Percentiles rank a stretch among this genome's conserved stretches.
phyloP scores from a whole-genome alignment of 2,113 vertebrate species.

The Diadophis punctatus region DNA sequence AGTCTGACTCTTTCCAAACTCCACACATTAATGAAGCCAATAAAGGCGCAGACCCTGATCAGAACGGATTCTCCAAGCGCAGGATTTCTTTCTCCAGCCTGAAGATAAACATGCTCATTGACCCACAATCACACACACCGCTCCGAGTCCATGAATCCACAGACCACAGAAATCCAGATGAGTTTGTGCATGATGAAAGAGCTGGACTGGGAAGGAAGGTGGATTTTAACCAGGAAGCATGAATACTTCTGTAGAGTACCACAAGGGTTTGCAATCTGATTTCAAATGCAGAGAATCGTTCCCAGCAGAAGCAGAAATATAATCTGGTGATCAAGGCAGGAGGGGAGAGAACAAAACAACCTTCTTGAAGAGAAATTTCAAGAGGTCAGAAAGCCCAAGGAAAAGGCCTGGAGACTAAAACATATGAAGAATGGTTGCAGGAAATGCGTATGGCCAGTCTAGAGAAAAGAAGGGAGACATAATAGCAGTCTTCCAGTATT shows the following conservation, averaged over 20 bases:
- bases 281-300: background rate
- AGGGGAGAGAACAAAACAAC: background rate
- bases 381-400: background rate
- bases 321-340: background rate
- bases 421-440: background rate
- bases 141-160: background rate
- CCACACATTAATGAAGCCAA: background rate
- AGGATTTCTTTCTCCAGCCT: background rate
- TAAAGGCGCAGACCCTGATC: background rate
- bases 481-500: background rate
- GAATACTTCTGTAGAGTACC: background rate
- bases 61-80: background rate
- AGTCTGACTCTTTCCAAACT: background rate
- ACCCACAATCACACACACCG: background rate
- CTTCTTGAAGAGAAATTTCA: background rate
- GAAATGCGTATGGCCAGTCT: background rate
- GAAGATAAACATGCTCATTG: background rate
- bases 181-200: background rate
- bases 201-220: background rate
- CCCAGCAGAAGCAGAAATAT: background rate
- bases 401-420: background rate
- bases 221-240: background rate
- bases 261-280: background rate
- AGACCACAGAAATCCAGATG: background rate
- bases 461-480: background rate